Base-by-base conservation (phyloP, 35 echinoderm and acorn worm species). In the Lytechinus variegatus region DNA sequence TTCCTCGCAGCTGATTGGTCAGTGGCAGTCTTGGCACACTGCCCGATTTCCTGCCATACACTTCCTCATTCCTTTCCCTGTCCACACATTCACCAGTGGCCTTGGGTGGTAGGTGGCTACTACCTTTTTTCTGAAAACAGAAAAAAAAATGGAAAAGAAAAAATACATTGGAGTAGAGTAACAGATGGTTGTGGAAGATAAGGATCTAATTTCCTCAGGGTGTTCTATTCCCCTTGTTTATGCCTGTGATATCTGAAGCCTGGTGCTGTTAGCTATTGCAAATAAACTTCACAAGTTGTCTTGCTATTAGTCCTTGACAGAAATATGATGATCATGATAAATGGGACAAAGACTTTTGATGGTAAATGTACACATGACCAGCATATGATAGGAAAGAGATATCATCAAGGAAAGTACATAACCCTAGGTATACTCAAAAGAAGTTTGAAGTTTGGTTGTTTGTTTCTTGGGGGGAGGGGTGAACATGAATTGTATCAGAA, bases 11-110 rank as follows among this genome's bases (percentile, higher is more conserved):
- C 66, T 79, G 66, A 79, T 79, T 79, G 66, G 66, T 79, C 66
- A n/a, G 66, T 79, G 66, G 66, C 66, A 79, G 66, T 79, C 66
- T 79, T 79, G 66, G 66, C 66, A 79, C 66, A 24, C 66, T n/a
- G 66, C 66, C 66, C 66, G 16, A 79, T 79, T 79, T 79, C 66
- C 66, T n/a, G 66, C 12, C 3, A 16, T 24, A 16, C 19, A 24
- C 66, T 79, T 79, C 66, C 66, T 79, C 21, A 79, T 79, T 79
- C 66, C n/a, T 79, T 19, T 79, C 66, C 66, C 66, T 79, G n/a
- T 79, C 5, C 33, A 44, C 33, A 24, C 66, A 24, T 7, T 79
- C 66, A 24, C 19, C 19, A 79, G 66, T 79, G 66, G 66, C 66
- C 66, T 79, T 24, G 16, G 19, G 16, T 79, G 12, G 66, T 79